A percentile compares a stretch with the other conserved stretches of the same genome.
Evolutionary conservation across 2,113 vertebrate species (phyloP).

Genomic region (Petromus typicus): DNA sequence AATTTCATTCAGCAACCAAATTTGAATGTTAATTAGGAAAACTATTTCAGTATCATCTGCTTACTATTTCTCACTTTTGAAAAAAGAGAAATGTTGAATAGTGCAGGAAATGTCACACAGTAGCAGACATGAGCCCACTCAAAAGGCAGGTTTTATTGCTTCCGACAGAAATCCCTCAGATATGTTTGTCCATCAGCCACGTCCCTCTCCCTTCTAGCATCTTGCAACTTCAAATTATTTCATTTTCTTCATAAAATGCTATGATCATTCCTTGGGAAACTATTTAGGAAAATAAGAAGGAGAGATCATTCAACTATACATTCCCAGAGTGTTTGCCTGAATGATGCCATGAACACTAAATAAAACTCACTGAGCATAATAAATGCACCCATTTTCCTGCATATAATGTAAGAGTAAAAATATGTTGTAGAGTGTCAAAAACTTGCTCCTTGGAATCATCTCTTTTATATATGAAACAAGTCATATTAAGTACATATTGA

Average conservation of each 20-base stretch:
- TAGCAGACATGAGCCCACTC: neutral
- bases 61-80: conserved; percentile 12
- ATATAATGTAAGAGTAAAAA: neutral
- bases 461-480: neutral
- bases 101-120: neutral
- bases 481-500: neutral
- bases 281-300: neutral
- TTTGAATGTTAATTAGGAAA: conserved; percentile 13
- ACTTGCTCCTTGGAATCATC: neutral
- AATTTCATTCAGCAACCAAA: neutral
- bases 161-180: neutral
- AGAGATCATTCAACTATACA: neutral
- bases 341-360: neutral
- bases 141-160: neutral
- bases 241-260: neutral
- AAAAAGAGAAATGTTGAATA: neutral
- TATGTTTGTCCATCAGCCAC: neutral
- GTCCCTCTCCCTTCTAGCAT: no score
- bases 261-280: neutral
- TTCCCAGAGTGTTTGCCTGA: neutral
- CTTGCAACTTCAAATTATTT: neutral
- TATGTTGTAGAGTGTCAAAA: neutral
- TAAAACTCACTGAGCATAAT: neutral
- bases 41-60: neutral
- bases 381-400: neutral